These are phyloP conservation scores for Numida meleagris DNA, from an alignment of 2,113 vertebrate genomes.

Conservation along the genomic window DNA sequence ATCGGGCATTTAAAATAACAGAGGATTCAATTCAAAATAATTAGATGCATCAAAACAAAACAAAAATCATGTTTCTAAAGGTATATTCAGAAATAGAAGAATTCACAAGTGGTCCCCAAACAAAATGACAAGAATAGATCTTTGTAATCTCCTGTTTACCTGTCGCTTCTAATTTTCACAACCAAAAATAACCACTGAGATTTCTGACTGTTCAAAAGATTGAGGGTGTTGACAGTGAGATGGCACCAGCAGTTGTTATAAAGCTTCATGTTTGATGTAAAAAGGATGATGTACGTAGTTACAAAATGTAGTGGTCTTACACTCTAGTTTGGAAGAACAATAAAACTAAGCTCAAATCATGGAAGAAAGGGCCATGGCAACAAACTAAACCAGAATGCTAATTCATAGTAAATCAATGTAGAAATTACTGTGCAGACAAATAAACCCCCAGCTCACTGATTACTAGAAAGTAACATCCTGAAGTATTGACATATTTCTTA, in stretches of 20 bases:
- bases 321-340: background rate
- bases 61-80: background rate
- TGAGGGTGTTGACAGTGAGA: background rate
- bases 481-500: background rate
- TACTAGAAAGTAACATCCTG: background rate
- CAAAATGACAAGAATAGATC: background rate
- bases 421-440: background rate
- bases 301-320: background rate
- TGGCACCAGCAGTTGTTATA: background rate
- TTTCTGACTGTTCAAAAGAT: background rate
- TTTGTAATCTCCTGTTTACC: background rate
- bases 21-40: background rate
- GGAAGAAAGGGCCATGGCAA: background rate
- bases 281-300: fast-evolving
- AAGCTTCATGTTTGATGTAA: background rate
- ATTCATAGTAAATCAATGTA: background rate
- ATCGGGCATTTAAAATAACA: background rate
- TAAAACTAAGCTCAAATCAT: background rate
- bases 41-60: background rate
- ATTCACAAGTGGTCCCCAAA: background rate
- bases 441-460: background rate
- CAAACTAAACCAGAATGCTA: background rate
- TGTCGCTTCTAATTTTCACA: background rate
- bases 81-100: background rate
- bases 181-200: background rate